Conservation (phyloP, 2,888 invertebrate genomes). For the Acanthosoma haemorrhoidale region DNA sequence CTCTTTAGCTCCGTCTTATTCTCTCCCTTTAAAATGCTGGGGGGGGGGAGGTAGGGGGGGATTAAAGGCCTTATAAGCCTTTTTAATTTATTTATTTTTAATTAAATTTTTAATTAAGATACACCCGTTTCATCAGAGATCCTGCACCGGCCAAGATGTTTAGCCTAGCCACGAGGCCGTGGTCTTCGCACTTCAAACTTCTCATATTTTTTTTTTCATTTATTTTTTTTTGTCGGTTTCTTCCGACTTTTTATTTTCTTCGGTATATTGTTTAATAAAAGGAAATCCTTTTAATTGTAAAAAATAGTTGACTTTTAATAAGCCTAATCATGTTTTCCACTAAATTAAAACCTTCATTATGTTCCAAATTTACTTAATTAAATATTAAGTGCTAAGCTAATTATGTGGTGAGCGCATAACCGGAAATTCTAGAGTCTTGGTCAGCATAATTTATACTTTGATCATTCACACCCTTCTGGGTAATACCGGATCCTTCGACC, state of each 20-base stretch:
- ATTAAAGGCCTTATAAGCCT: slow-evolving; percentile 23
- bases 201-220: neutral
- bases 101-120: slow-evolving; percentile 30
- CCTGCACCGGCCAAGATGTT: slow-evolving; percentile 6
- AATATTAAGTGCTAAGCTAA: too few relatives aligned
- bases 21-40: neutral
- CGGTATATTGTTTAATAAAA: slow-evolving; percentile 13
- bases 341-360: too few relatives aligned
- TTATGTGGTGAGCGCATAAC: too few relatives aligned
- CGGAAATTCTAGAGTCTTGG: too few relatives aligned
- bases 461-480: too few relatives aligned
- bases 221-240: neutral
- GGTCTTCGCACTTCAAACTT: neutral
- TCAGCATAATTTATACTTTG: too few relatives aligned
- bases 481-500: too few relatives aligned
- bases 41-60: too few relatives aligned
- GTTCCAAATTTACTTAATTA: too few relatives aligned
- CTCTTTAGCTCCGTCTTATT: neutral
- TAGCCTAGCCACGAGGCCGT: neutral
- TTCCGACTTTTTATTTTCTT: neutral
- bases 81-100: slow-evolving; percentile 30
- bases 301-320: neutral
- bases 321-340: neutral
- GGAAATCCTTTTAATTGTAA: slow-evolving; percentile 14
- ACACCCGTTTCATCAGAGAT: slow-evolving; percentile 26